Evolutionary conservation across 2,888 invertebrate genomes (phyloP).

Genomic region (Drosophila antonietae): DNA sequence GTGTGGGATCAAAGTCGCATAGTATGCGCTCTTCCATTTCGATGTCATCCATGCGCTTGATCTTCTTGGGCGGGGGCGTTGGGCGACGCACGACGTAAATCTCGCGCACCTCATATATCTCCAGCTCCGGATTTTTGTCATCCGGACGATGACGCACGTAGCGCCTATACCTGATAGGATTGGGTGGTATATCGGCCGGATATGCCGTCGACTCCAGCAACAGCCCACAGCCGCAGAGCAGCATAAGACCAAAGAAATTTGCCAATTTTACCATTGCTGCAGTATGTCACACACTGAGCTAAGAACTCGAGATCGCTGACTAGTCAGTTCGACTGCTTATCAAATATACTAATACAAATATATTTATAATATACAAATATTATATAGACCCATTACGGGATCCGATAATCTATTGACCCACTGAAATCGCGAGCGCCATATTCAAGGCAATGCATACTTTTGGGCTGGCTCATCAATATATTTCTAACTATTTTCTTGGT

Average conservation of each 20-base stretch:
- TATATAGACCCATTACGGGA: neutral
- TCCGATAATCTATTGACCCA: slow-evolving; percentile 20
- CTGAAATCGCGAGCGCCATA: neutral
- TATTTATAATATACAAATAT: too few species aligned
- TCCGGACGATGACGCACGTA: slow-evolving; percentile 55
- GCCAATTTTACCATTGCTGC: slow-evolving; percentile 19
- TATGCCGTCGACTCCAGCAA: slow-evolving; percentile 21
- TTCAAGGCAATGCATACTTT: slow-evolving; percentile 49
- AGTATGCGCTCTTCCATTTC: slow-evolving; percentile 67
- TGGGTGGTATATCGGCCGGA: slow-evolving; percentile 19
- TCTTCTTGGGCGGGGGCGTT: slow-evolving; percentile 22
- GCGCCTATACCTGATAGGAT: slow-evolving; percentile 53
- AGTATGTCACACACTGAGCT: slow-evolving; percentile 22
- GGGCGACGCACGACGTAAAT: slow-evolving; percentile 55
- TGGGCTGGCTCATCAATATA: slow-evolving; percentile 18
- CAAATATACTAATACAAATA: too few species aligned
- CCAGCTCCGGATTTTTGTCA: slow-evolving; percentile 37
- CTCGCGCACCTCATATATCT: slow-evolving; percentile 65
- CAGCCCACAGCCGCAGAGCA: slow-evolving; percentile 20
- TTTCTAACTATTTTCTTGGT: too few species aligned
- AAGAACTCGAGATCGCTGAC: neutral
- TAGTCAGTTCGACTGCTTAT: neutral
- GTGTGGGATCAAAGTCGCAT: slow-evolving; percentile 71
- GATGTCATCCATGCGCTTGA: slow-evolving; percentile 47
- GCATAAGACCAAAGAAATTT: slow-evolving; percentile 8